phyloP scores from a whole-genome alignment of 2,888 invertebrate genomes.

The Lepidonotus clava region DNA sequence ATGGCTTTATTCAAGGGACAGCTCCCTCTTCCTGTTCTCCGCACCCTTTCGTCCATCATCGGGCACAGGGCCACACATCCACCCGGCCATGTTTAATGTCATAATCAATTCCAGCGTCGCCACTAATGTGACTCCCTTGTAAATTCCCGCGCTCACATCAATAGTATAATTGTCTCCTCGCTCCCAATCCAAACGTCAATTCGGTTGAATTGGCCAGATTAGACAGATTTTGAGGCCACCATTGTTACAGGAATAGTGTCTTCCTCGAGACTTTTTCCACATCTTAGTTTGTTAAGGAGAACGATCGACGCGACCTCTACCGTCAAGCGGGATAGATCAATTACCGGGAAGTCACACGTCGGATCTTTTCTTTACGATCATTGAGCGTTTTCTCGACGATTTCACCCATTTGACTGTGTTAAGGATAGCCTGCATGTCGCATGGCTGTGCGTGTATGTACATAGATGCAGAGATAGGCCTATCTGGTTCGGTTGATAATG shows the following conservation, averaged over 20 bases:
- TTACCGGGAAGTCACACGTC: too few species aligned
- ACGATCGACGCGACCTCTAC: neutral
- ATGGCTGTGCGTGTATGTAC: too few species aligned
- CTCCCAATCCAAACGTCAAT: slow-evolving; percentile 47
- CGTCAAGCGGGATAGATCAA: too few species aligned
- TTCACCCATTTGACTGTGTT: too few species aligned
- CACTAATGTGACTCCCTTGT: slow-evolving; percentile 50
- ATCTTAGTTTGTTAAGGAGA: neutral
- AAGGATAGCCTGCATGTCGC: too few species aligned
- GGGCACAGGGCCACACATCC: neutral
- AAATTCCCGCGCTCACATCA: slow-evolving; percentile 53
- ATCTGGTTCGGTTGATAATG: too few species aligned
- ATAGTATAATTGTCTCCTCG: slow-evolving; percentile 54
- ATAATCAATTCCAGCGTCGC: slow-evolving; percentile 33
- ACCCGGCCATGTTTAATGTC: slow-evolving; percentile 53
- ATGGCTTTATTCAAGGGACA: too few species aligned
- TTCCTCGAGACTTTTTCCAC: neutral
- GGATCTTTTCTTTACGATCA: too few species aligned
- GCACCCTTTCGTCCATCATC: neutral
- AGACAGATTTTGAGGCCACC: slow-evolving; percentile 21
- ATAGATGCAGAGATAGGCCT: too few species aligned
- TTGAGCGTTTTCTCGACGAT: too few species aligned
- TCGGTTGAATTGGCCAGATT: slow-evolving; percentile 39
- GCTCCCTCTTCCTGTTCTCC: too few species aligned
- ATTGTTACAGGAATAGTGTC: neutral